Percentiles rank a stretch among this genome's conserved stretches.
Evolutionary conservation across 2,113 vertebrate species (phyloP).

Genomic region (Elachura formosa): DNA sequence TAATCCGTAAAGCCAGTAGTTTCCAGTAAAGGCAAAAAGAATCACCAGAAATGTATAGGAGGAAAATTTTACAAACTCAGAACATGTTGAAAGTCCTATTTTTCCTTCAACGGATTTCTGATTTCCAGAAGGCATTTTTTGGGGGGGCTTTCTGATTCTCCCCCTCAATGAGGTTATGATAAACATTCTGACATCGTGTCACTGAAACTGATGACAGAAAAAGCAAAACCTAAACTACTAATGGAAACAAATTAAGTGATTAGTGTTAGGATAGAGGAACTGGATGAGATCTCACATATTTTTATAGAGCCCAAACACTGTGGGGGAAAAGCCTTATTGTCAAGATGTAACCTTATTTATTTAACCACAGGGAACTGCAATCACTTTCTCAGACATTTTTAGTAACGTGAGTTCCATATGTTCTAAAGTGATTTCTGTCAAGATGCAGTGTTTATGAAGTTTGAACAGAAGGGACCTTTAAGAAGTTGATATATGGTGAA

Average conservation of each 20-base stretch:
- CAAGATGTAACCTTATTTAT: not conserved
- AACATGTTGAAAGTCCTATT: accelerated
- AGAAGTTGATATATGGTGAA: not conserved
- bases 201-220: not conserved
- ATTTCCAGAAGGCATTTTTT: not conserved
- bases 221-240: not conserved
- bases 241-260: not conserved
- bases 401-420: not conserved
- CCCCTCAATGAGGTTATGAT: not conserved
- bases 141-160: not conserved
- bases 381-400: not conserved
- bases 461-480: not conserved
- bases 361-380: not conserved
- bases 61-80: not conserved
- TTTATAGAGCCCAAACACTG: not conserved
- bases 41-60: not conserved
- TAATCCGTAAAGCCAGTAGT: not conserved
- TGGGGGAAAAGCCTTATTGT: not conserved
- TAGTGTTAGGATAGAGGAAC: not conserved
- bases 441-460: conserved; percentile 22
- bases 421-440: conserved; percentile 11
- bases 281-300: not conserved
- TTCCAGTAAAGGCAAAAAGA: not conserved
- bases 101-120: not conserved
- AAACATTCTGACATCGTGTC: not conserved